Conservation (phyloP, 2,797 vertebrate species). For the Knipowitschia caucasica region DNA sequence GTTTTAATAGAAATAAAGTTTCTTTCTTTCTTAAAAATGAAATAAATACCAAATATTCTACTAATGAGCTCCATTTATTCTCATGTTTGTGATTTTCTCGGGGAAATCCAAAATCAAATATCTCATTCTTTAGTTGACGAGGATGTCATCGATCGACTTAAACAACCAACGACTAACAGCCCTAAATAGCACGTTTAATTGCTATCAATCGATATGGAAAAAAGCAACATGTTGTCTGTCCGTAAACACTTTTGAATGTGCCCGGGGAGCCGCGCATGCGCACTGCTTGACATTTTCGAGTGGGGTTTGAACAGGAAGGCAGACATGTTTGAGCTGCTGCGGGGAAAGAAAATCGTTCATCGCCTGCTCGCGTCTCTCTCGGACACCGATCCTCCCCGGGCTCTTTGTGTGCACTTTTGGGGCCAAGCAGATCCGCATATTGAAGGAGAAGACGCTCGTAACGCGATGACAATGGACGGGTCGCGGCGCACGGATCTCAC, state of each 20-base stretch:
- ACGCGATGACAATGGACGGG: conserved; percentile 36
- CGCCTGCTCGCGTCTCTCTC: conserved; percentile 55
- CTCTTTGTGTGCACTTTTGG: conserved; percentile 12
- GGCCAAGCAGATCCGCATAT: conserved; percentile 6
- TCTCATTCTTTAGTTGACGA: no score
- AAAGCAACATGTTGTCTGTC: conserved; percentile 49
- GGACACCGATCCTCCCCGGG: conserved; percentile 48
- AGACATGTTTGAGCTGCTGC: conserved; percentile 87
- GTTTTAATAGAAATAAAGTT: no score
- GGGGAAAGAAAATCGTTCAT: conserved; percentile 71
- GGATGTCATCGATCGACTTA: no score
- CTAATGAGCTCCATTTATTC: no score
- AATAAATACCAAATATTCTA: no score
- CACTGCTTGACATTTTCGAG: conserved; percentile 70
- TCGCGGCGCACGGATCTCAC: conserved; percentile 35
- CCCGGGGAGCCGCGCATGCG: conserved; percentile 68
- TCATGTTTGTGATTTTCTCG: no score
- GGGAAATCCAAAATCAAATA: no score
- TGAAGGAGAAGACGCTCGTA: conserved; percentile 15
- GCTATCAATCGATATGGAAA: no score
- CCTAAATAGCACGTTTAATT: no score
- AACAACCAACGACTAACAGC: no score
- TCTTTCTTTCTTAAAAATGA: no score
- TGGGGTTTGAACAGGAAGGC: conserved; percentile 93
- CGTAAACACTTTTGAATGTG: conserved; percentile 32